phyloP scores from a whole-genome alignment of 2,113 vertebrate species.

The Galeopterus variegatus region DNA sequence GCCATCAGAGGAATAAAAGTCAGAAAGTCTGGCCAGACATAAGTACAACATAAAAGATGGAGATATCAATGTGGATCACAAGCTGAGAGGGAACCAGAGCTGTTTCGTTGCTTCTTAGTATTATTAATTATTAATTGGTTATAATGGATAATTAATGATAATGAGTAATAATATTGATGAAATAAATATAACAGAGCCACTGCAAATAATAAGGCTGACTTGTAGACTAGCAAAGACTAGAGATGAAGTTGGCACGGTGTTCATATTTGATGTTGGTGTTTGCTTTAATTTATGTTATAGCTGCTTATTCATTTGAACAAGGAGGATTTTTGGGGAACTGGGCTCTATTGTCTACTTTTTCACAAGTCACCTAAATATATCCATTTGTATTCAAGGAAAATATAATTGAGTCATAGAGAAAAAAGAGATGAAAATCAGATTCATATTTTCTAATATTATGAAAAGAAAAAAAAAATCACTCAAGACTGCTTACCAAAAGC shows the following conservation, averaged over 20 bases:
- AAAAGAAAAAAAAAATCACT: constrained; percentile 42
- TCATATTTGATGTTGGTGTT: background rate
- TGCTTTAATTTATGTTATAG: constrained; percentile 45
- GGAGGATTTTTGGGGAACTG: background rate
- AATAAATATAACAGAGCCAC: constrained; percentile 52
- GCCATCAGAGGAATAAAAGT: background rate
- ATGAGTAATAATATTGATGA: constrained; percentile 64
- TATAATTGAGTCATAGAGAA: background rate
- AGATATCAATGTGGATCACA: background rate
- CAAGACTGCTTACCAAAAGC: constrained; percentile 75
- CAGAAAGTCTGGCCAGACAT: background rate
- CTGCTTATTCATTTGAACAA: background rate
- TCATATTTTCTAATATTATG: constrained; percentile 36
- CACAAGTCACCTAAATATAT: constrained; percentile 5
- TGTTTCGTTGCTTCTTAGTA: background rate
- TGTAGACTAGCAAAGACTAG: background rate
- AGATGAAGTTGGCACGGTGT: background rate
- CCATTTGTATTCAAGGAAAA: constrained; percentile 18
- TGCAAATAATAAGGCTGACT: background rate
- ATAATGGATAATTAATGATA: constrained; percentile 70
- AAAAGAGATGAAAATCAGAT: constrained; percentile 3
- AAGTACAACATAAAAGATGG: constrained; percentile 31
- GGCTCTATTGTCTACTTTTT: background rate
- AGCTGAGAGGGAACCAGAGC: background rate
- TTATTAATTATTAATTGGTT: constrained; percentile 69